A percentile compares a stretch with the other conserved stretches of the same genome.
Conservation (phyloP, 2,888 invertebrate genomes). For the Thera obeliscata region DNA sequence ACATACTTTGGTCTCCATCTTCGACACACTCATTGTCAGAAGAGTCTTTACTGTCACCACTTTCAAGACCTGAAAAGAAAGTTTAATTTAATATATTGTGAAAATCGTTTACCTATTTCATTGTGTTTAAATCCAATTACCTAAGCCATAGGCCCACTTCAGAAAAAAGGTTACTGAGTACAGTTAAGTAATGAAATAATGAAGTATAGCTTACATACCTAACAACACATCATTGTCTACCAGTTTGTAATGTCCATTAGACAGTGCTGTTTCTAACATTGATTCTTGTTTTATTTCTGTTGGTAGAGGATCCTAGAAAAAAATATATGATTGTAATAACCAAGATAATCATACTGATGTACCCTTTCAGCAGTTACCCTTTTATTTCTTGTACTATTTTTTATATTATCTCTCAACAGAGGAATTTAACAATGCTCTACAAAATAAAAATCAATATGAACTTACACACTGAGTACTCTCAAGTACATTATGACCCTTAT, state of each 20-base stretch:
- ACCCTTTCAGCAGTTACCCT: no score
- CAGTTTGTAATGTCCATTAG: slow-evolving; percentile 47
- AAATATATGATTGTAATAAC: background rate
- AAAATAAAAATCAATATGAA: slow-evolving; percentile 6
- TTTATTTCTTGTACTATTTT: no score
- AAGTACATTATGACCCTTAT: slow-evolving; percentile 29
- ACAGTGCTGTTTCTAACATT: slow-evolving; percentile 44
- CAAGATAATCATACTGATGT: no score
- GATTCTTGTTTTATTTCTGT: slow-evolving; percentile 62
- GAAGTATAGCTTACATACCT: slow-evolving; percentile 44
- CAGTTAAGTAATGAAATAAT: no score
- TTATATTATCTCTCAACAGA: no score
- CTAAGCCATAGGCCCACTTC: no score
- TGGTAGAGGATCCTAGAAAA: slow-evolving; percentile 54
- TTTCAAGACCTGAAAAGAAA: slow-evolving; percentile 52
- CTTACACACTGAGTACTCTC: slow-evolving; percentile 52
- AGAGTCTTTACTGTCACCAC: slow-evolving; percentile 53
- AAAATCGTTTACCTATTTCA: no score
- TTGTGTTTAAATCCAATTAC: no score
- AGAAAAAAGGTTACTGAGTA: background rate
- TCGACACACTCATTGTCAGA: slow-evolving; percentile 56
- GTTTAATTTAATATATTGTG: background rate
- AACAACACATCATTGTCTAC: slow-evolving; percentile 54
- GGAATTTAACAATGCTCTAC: no score
- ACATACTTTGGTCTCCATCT: slow-evolving; percentile 48